A percentile compares a stretch with the other conserved stretches of the same genome.
phyloP scores from a whole-genome alignment of 1,140 invertebrate species.

The Bombus cullumanus region DNA sequence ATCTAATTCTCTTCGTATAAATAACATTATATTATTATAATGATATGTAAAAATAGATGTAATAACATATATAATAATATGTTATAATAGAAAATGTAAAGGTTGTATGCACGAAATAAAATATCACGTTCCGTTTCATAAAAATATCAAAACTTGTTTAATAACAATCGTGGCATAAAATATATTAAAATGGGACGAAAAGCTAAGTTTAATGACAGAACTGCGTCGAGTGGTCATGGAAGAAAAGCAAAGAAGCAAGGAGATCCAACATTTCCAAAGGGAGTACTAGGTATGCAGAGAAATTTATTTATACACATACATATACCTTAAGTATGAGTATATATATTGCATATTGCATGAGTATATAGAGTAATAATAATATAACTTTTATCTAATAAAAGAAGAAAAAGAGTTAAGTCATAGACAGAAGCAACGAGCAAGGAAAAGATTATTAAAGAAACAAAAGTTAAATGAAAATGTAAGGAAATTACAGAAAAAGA shows the following conservation, averaged over 20 bases:
- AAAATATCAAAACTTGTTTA: neutral
- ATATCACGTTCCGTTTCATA: neutral
- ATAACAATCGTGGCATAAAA: neutral
- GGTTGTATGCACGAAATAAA: neutral
- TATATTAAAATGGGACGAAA: constrained; percentile 90
- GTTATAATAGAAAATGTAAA: neutral
- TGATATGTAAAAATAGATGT: neutral
- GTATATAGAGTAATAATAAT: neutral
- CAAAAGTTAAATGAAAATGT: constrained; percentile 77
- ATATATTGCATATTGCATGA: neutral
- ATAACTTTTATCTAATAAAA: constrained; percentile 71
- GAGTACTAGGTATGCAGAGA: constrained; percentile 81
- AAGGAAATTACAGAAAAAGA: constrained; percentile 69
- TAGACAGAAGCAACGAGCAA: constrained; percentile 87
- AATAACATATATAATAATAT: neutral
- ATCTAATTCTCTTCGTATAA: neutral
- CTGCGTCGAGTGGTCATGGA: constrained; percentile 90
- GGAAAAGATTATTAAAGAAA: constrained; percentile 86
- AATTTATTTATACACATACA: neutral
- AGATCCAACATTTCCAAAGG: constrained; percentile 88
- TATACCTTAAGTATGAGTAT: neutral
- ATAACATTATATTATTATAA: neutral
- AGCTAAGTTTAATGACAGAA: constrained; percentile 89
- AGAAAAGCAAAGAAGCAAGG: constrained; percentile 93
- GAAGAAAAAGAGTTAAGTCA: constrained; percentile 85